phyloP scores from a whole-genome alignment of 1,140 invertebrate species.

The Heliconius congener region DNA sequence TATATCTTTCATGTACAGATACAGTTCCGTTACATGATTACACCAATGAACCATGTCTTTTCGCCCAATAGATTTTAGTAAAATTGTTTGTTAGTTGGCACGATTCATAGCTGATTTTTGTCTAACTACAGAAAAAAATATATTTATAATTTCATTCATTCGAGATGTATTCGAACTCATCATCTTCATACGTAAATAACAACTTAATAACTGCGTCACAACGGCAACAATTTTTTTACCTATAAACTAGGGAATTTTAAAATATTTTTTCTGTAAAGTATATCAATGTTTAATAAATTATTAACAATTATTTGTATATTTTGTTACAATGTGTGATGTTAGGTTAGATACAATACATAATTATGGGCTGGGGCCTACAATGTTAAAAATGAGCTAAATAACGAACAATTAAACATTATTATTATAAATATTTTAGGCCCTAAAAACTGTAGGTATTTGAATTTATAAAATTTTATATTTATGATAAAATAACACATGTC shows the following conservation, averaged over 20 bases:
- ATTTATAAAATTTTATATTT: background rate
- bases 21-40: no score
- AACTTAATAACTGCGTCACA: no score
- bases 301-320: constrained; percentile 41
- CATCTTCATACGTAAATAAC: no score
- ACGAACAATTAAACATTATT: background rate
- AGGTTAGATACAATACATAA: constrained; percentile 16
- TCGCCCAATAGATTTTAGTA: no score
- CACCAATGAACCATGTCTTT: no score
- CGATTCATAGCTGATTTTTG: no score
- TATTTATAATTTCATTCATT: no score
- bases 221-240: no score
- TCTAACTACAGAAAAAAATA: no score
- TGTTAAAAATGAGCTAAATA: constrained; percentile 7
- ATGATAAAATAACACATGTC: background rate
- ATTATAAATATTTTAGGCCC: constrained; percentile 18
- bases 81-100: no score
- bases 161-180: no score
- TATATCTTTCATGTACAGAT: no score
- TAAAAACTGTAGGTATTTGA: background rate
- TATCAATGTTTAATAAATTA: constrained; percentile 55
- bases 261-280: constrained; percentile 1
- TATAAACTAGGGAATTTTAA: background rate
- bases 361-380: constrained; percentile 12
- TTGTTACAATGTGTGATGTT: constrained; percentile 30